Evolutionary conservation across 2,888 invertebrate genomes (phyloP).

Genomic region (Aphrophora alni): DNA sequence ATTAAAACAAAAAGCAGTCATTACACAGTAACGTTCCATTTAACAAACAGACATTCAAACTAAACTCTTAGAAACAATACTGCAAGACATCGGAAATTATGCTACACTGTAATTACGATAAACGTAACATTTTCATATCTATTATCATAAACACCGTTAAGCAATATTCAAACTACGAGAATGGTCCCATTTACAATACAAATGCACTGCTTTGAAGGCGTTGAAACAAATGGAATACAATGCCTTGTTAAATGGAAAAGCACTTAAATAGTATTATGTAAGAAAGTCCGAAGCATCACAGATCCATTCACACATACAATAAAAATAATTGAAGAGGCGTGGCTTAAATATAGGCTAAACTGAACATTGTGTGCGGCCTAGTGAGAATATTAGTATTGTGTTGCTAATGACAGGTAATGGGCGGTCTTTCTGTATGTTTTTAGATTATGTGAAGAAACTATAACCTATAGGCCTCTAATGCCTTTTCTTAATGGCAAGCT

Average conservation of each 20-base stretch:
- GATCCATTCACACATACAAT: not conserved
- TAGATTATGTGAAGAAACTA: too few relatives aligned
- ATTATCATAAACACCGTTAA: not conserved
- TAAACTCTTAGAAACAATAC: not conserved
- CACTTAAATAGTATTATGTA: not conserved
- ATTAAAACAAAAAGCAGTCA: not conserved
- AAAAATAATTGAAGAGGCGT: constrained; percentile 9
- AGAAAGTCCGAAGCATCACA: not conserved
- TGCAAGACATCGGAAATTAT: not conserved
- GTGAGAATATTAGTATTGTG: not conserved
- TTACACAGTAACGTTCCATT: not conserved
- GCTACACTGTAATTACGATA: not conserved
- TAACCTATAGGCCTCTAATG: too few relatives aligned
- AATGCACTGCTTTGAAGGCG: not conserved
- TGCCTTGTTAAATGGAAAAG: constrained; percentile 1
- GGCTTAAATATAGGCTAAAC: not conserved
- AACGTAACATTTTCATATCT: not conserved
- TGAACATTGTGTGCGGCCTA: not conserved
- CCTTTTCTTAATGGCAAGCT: too few relatives aligned
- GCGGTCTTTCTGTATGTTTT: too few relatives aligned
- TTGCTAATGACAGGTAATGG: not conserved
- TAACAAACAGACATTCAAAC: not conserved
- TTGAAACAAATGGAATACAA: not conserved
- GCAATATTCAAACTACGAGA: not conserved
- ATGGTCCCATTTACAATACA: not conserved